phyloP scores from a whole-genome alignment of 1,140 invertebrate species.

The Trinorchestia longiramus region DNA sequence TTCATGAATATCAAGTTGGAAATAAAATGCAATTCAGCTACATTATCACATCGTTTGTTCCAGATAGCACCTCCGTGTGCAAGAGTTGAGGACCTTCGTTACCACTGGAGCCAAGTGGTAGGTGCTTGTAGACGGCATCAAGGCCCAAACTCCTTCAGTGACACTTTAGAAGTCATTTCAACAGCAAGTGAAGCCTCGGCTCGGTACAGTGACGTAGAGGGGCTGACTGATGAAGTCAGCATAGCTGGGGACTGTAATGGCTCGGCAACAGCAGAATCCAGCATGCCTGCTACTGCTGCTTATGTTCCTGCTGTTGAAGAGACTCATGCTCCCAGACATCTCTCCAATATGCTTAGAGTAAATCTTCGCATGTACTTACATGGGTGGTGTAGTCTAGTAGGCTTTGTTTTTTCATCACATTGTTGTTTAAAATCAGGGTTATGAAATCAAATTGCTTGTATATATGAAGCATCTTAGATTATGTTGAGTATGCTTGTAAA shows the following conservation, averaged over 20 bases:
- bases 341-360: conserved; percentile 61
- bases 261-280: not conserved
- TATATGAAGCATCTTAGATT: too few species aligned
- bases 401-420: too few species aligned
- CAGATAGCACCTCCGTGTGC: conserved; percentile 65
- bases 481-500: too few species aligned
- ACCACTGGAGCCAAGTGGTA: conserved; percentile 64
- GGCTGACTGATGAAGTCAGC: not conserved
- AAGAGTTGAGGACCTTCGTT: conserved; percentile 63
- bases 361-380: not conserved
- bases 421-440: too few species aligned
- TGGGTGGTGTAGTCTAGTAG: too few species aligned
- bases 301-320: conserved; percentile 62
- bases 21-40: not conserved
- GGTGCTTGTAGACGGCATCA: conserved; percentile 60
- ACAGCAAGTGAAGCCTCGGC: not conserved
- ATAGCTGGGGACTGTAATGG: not conserved
- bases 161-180: not conserved
- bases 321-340: conserved; percentile 63
- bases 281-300: not conserved
- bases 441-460: too few species aligned
- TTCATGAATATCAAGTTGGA: not conserved
- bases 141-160: conserved; percentile 26
- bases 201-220: not conserved
- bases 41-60: not conserved